Percentiles rank a stretch among this genome's conserved stretches.
Evolutionary conservation across 2,113 vertebrate genomes (phyloP).

Genomic region (Typhlomys cinereus): DNA sequence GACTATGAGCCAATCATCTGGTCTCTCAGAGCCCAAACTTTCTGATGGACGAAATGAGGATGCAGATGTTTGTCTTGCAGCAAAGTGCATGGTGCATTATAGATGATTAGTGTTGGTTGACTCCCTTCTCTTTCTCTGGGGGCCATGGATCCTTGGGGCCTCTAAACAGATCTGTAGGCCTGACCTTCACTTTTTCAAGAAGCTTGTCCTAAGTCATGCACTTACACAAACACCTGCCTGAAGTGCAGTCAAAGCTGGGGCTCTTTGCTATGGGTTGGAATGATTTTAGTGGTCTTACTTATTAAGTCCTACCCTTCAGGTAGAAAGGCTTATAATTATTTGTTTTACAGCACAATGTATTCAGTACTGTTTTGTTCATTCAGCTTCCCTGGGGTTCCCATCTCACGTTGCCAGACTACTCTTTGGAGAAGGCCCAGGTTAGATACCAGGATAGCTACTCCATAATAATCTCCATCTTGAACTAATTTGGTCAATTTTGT

Average conservation of each 20-base stretch:
- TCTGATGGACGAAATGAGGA: neutral
- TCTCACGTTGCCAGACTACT: neutral
- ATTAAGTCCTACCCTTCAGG: neutral
- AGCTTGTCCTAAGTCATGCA: neutral
- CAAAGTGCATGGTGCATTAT: slow-evolving; percentile 16
- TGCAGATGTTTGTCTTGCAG: neutral
- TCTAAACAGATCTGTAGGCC: neutral
- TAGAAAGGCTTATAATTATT: neutral
- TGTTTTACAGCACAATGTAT: neutral
- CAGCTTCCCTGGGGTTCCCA: rapidly evolving
- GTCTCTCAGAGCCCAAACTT: slow-evolving; percentile 14
- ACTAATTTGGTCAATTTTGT: neutral
- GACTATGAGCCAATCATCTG: slow-evolving; percentile 25
- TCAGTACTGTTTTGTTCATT: neutral
- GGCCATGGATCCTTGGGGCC: neutral
- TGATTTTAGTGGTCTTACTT: neutral
- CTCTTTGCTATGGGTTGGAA: neutral
- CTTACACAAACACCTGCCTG: neutral
- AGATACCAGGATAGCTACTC: rapidly evolving
- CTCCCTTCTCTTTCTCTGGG: neutral
- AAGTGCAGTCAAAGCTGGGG: neutral
- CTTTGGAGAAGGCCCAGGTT: neutral
- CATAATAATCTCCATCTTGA: neutral
- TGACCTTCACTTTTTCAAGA: neutral
- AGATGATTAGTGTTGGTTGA: slow-evolving; percentile 14